Base-by-base conservation (phyloP, 2,888 invertebrate genomes). In the Sarcophaga variegata region DNA sequence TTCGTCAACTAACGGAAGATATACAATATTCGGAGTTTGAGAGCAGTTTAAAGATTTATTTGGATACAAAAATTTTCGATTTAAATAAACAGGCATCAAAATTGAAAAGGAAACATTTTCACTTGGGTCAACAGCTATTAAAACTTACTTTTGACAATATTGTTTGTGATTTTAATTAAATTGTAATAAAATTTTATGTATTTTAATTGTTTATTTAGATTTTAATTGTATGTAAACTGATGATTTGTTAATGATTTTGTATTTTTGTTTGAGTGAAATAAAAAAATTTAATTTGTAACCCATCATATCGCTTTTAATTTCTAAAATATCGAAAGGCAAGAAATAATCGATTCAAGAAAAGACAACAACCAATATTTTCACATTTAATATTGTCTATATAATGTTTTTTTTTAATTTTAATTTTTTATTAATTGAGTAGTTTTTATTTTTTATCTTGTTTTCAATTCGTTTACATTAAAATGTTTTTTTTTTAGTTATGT, bases 341-440 rank as follows among this genome's bases (percentile, higher is more conserved):
- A 37, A 37, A 0, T 37, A 37, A 37, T 70, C 47, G 6, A 47
- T 54, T 69, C 22, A 11, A 37, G 8, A 20, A 60, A 70, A 76
- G 64, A 64, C 70, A 45, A 0, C 6, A 45, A 0, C 6, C 64
- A 66, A 72, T 4, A 60, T 71, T 10, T 37, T 64, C n/a, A 77
- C 64, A 76, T 85, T 76, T 71, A 71, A 82, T 79, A 82, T 86
- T 82, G 45, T 82, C 79, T 82, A 79, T 75, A 64, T 63, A 0
- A 22, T 22, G 22, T 27, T 27, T 27, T 37, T 37, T 37, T 37
- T 37, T 37, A 37, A 37, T 37, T 37, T 37, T 1, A 37, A 37
- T 37, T 49, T 14, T 82, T 82, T 76, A 79, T 82, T 82, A 67
- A 71, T 82, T 79, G 49, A 78, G 70, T 71, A 82, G 62, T 63